Evolutionary conservation across 2,113 vertebrate genomes (phyloP), one percentile per base, ranked within the genome.

Genomic region (Casuarius casuarius): DNA sequence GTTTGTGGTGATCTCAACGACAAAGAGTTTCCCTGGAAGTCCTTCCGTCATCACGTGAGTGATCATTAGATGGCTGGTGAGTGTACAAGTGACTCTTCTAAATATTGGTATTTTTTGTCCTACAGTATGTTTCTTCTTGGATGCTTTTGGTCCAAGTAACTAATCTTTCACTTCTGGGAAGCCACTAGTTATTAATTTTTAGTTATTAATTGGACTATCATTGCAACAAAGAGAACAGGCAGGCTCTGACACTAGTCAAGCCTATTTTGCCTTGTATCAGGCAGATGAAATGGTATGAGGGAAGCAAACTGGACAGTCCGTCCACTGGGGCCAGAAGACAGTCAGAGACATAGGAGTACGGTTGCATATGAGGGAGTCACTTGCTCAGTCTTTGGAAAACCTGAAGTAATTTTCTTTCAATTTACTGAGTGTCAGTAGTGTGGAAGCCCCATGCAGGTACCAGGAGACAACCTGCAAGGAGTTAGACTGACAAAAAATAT

Each of bases 21-120:
- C 6, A 28, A 86, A 59, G n/a, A 62, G 17, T 12, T 75, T 31
- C 25, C 31, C 4, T 7, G 26, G 71, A 40, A 21, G 31, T 26
- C 31, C 42, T 76, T 76, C 40, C 10, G 25, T 38, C 20, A 61
- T 67, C 31, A 14, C 10, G 7, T 2, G 56, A 19, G 7, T 6
- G 21, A 54, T 35, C 10, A 8, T 5, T 26, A 26, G 21, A 25
- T 29, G 35, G 20, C 44, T 51, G 4, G 4, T 1, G 1, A 52
- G 4, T 25, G 42, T 49, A 13, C 5, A 6, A 4, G 9, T 7
- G 33, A 4, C 3, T 61, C 7, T 74, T 58, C n/a, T 1, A 73
- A 68, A 17, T 33, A 70, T 1, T 6, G 16, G 2, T 1, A 0
- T 2, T 73, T 75, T 44, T 7, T 28, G 29, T n/a, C 38, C 28